Base-by-base conservation (phyloP, 2,113 vertebrate genomes). In the Gobio gobio region DNA sequence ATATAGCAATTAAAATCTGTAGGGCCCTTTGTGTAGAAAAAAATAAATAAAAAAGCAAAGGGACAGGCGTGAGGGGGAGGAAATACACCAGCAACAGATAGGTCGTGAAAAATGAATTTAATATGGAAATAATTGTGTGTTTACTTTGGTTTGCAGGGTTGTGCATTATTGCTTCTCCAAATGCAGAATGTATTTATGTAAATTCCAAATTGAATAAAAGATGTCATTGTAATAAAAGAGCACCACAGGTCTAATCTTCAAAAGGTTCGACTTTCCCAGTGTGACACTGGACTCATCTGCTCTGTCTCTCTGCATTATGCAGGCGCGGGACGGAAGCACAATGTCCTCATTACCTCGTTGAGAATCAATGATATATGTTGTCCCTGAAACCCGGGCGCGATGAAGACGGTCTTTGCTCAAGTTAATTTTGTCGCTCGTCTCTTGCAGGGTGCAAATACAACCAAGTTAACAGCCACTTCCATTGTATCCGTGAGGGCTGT, bases 381-480 rank as follows among this genome's bases (percentile, higher is more conserved):
- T 36, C 63, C 61, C 76, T 36, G 68, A 54, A 82, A 54, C 79
- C 80, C 61, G 33, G 79, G 79, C 79, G 64, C 18, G 79, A 43
- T 70, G 72, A 82, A 76, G 70, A 82, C 7, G 63, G 51, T 78
- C 68, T 68, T 86, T 81, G 77, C 66, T 66, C 36, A 61, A 64
- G 72, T 74, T 75, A 78, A 82, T 61, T 82, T 45, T 73, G 49
- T 79, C 4, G 73, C 29, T 51, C 58, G 82, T 87, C 64, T 80
- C 81, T n/a, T 79, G 58, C 82, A 99, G 98, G 98, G 86, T 99
- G 98, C 90, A 99, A 99, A 90, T 99, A 99, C 91, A 99, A 99
- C 95, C 98, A 99, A 92, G 97, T 99, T 91, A 99, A 98, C 93
- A 99, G 98, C 90, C 98, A 99, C 92, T 99, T 99, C 94, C 98